phyloP scores from a whole-genome alignment of 2,113 vertebrate species.

The Ammodramus savannarum region DNA sequence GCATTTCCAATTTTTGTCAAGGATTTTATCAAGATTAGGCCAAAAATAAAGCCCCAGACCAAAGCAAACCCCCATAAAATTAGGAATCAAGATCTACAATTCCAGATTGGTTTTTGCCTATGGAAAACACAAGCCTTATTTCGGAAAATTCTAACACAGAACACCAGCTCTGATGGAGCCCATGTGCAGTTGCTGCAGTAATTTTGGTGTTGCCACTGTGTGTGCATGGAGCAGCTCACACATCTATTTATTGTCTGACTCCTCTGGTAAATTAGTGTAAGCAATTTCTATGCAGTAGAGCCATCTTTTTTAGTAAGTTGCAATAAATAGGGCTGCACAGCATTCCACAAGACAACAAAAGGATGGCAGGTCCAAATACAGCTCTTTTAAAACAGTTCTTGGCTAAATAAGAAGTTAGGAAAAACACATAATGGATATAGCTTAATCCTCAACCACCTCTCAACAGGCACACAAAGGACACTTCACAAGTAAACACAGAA shows the following conservation, averaged over 20 bases:
- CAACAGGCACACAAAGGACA: background rate
- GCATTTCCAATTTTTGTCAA: background rate
- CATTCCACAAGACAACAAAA: background rate
- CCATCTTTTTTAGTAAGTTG: background rate
- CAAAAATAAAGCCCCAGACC: background rate
- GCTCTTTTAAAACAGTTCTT: background rate
- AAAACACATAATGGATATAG: background rate
- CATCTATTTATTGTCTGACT: background rate
- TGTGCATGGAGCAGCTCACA: background rate
- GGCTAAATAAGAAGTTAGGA: background rate
- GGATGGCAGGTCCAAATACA: background rate
- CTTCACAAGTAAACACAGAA: background rate
- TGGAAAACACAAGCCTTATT: background rate
- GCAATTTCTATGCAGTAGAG: background rate
- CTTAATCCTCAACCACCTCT: background rate
- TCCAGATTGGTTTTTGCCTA: background rate
- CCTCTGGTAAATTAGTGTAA: background rate
- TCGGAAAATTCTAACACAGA: background rate
- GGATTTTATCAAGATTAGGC: background rate
- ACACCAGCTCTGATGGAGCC: background rate
- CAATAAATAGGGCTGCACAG: background rate
- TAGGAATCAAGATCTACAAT: background rate
- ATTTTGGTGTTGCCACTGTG: background rate
- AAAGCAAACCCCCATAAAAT: background rate
- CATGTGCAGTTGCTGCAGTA: background rate